Base-by-base conservation (phyloP, 2,888 invertebrate genomes). In the Melanargia galathea region DNA sequence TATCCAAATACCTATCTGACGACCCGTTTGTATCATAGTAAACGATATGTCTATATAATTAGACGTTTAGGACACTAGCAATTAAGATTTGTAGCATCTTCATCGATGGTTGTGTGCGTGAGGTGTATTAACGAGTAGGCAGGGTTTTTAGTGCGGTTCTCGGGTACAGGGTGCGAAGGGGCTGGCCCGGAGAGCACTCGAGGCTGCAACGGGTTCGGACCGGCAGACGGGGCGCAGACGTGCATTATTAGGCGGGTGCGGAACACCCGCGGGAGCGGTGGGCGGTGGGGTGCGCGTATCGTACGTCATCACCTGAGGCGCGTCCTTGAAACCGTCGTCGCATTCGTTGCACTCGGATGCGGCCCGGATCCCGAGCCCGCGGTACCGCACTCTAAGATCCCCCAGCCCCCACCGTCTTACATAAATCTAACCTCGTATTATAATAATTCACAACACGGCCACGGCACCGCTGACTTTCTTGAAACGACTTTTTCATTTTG, bases 191-290 rank as follows among this genome's bases (percentile, higher is more conserved):
- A 81, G 82, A 84, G 81, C 78, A 84, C 86, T 87, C 85, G 89
- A 90, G 87, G 87, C 84, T 90, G 90, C 90, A 89, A 80, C 86
- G 88, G 81, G 84, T 87, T 88, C 88, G 87, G 88, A 84, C 86
- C 82, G 84, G 90, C 77, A 92, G 92, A 92, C 92, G 84, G 85
- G 80, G 88, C 85, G 90, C 87, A 92, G 92, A 92, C 92, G 88
- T 92, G 92, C 92, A 92, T 91, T 91, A 92, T 92, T 90, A 92
- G 91, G 91, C 88, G 90, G 90, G 90, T 88, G 89, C 86, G 88
- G 84, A 87, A 87, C 87, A 86, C 86, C 87, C 86, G 81, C 83
- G 84, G 86, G 84, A 81, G 83, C 75, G 77, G 70, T 80, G 80
- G 81, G 74, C 68, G 79, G 83, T 78, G 86, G 86, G 85, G 84